Evolutionary conservation across 2,888 invertebrate species (phyloP), one percentile per base, ranked within the genome.

Genomic region (Priocnemis perturbator): DNA sequence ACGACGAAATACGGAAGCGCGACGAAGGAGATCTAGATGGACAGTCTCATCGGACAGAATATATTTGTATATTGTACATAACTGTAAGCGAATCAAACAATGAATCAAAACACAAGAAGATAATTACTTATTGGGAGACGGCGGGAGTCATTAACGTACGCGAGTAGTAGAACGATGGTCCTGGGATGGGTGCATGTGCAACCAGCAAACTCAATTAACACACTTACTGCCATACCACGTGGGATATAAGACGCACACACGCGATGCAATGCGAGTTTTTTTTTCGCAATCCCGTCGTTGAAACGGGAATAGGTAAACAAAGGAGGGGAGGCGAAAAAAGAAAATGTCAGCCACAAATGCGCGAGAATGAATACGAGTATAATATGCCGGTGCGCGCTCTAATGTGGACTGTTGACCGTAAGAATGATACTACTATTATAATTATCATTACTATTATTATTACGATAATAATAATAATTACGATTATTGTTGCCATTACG

Each of bases 161-260:
- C 26, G 77, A 70, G 77, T 73, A 65, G 73, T 79, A 70, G 73
- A 75, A 80, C 71, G 69, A 86, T 84, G 86, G 85, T 88, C 86
- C 85, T 81, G 85, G 83, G 85, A 80, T 83, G 76, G 88, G 87
- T 85, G 88, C 88, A 88, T 87, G 87, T 85, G 82, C 84, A 84
- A 81, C 81, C 80, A 71, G 76, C 73, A 78, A 37, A 78, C 73
- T 80, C 67, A 57, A 75, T 77, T 64, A 61, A 74, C 59, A 76
- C 66, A 69, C 60, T 79, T 67, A 80, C 80, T 80, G 80, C 80
- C 81, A 81, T 77, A 69, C 67, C 67, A 60, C 64, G 56, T 56
- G 52, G 45, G 56, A 64, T 67, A 47, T 60, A 30, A 23, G 21
- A 15, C 20, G 23, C n/a, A 47, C 37, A n/a, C 30, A 57, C 37